phyloP scores from a whole-genome alignment of 2,888 invertebrate genomes.

The Drosophila neonasuta region DNA sequence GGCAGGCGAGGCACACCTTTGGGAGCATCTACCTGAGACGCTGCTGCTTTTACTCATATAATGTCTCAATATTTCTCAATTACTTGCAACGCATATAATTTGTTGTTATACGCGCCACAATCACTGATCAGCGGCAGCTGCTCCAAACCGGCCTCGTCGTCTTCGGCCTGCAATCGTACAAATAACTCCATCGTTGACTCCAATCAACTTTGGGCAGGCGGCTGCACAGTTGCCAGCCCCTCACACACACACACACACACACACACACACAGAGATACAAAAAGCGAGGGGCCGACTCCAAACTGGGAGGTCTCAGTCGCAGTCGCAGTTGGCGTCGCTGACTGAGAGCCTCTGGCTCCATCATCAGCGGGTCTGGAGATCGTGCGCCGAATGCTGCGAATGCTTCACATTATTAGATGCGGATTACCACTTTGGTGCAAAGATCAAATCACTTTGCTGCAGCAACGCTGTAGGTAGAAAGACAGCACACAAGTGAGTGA shows the following conservation, averaged over 20 bases:
- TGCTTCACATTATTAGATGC: slow-evolving; percentile 80
- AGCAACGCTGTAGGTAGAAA: slow-evolving; percentile 63
- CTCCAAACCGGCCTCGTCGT: slow-evolving; percentile 24
- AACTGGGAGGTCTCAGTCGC: slow-evolving; percentile 66
- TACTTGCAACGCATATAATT: slow-evolving; percentile 76
- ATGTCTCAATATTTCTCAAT: slow-evolving; percentile 78
- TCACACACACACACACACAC: slow-evolving; percentile 19
- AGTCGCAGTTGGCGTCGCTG: slow-evolving; percentile 18
- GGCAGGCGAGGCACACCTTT: slow-evolving; percentile 42
- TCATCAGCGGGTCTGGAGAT: slow-evolving; percentile 51
- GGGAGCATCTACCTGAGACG: neutral
- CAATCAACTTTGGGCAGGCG: slow-evolving; percentile 70
- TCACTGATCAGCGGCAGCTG: slow-evolving; percentile 55
- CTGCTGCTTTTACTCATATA: slow-evolving; percentile 31
- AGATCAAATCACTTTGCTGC: slow-evolving; percentile 77
- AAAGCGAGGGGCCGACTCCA: slow-evolving; percentile 35
- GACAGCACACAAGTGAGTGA: neutral
- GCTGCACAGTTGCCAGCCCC: slow-evolving; percentile 34
- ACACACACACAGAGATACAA: neutral
- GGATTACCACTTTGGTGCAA: slow-evolving; percentile 77
- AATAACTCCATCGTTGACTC: slow-evolving; percentile 79
- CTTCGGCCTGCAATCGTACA: slow-evolving; percentile 66
- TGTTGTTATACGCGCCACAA: slow-evolving; percentile 67
- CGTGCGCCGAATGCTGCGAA: slow-evolving; percentile 77
- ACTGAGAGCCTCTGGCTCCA: slow-evolving; percentile 34